phyloP scores from a whole-genome alignment of 2,888 invertebrate species.

The Macaria liturata region DNA sequence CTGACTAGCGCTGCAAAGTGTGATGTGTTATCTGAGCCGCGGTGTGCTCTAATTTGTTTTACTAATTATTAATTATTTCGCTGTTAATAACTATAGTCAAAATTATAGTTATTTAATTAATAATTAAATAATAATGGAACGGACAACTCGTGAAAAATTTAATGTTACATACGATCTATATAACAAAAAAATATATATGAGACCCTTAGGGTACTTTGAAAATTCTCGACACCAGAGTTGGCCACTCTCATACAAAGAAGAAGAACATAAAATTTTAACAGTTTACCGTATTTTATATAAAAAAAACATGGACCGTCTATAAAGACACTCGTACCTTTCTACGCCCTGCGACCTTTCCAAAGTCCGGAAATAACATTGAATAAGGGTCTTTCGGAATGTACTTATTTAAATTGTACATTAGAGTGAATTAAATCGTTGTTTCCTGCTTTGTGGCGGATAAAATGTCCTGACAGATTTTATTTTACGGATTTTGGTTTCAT shows the following conservation, averaged over 20 bases:
- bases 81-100: too few species aligned
- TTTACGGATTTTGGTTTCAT: not conserved
- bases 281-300: not conserved
- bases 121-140: too few species aligned
- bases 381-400: conserved; percentile 18
- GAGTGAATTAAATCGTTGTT: conserved; percentile 13
- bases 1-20: too few species aligned
- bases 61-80: too few species aligned
- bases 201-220: not conserved
- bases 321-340: conserved; percentile 6
- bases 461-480: not conserved
- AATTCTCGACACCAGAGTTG: too few species aligned
- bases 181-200: not conserved
- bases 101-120: too few species aligned
- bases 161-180: too few species aligned
- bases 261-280: too few species aligned
- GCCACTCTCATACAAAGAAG: too few species aligned
- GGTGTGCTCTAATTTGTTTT: too few species aligned
- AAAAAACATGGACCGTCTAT: conserved; percentile 1
- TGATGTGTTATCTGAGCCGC: too few species aligned
- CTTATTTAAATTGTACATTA: conserved; percentile 18
- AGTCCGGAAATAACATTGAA: conserved; percentile 18
- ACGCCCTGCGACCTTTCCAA: conserved; percentile 11
- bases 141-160: too few species aligned
- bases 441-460: not conserved